These are phyloP conservation scores for Syrrhaptes paradoxus DNA, from an alignment of 2,113 vertebrate species.

Conservation along the genomic window DNA sequence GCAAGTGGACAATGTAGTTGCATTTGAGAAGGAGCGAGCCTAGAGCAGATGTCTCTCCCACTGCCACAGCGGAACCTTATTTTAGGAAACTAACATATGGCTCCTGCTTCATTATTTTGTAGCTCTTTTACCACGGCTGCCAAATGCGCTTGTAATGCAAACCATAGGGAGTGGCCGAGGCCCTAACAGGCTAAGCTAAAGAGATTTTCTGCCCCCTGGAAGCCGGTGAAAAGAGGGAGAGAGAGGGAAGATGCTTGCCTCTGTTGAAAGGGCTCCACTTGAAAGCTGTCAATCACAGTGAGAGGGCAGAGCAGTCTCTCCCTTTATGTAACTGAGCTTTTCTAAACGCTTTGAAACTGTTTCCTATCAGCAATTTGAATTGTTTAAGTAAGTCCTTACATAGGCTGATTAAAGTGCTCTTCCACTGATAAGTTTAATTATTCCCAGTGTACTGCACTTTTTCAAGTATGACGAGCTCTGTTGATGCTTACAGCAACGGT, in stretches of 20 bases:
- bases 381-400: conserved; percentile 39
- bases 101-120: conserved; percentile 6
- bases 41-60: background rate
- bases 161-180: background rate
- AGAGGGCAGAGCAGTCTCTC: background rate
- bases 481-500: conserved; percentile 2
- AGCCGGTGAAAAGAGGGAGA: background rate
- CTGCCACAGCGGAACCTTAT: conserved; percentile 8
- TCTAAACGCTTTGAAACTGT: conserved; percentile 34
- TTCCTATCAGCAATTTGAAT: conserved; percentile 45
- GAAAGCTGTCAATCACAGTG: background rate
- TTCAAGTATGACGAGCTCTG: background rate
- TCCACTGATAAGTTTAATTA: conserved; percentile 48
- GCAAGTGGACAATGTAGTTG: background rate
- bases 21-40: background rate
- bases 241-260: background rate
- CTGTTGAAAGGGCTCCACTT: background rate
- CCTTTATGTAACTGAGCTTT: conserved; percentile 9
- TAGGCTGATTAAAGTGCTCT: conserved; percentile 19
- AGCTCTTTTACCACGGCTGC: background rate
- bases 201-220: background rate
- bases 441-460: background rate
- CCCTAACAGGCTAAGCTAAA: background rate
- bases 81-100: conserved; percentile 49
- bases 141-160: background rate